phyloP scores from a whole-genome alignment of 2,797 vertebrate species.

The Micropoecilia bifurca region DNA sequence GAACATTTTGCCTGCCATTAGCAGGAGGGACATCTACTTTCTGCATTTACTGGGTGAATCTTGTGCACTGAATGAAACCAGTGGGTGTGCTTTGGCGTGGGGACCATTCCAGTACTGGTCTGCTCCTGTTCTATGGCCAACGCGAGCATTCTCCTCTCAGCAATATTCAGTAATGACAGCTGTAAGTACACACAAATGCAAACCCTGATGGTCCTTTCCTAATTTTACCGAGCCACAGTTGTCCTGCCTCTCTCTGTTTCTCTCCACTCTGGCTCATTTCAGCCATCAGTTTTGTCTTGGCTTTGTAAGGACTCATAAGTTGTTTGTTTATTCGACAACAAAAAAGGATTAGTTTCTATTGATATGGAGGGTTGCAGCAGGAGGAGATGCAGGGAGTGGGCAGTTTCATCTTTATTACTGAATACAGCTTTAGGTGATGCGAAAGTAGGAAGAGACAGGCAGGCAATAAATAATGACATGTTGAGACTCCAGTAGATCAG shows the following conservation, averaged over 20 bases:
- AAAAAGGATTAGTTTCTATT: slow-evolving; percentile 40
- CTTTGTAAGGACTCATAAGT: slow-evolving; percentile 37
- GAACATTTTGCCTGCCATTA: slow-evolving; percentile 48
- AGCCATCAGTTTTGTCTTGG: slow-evolving; percentile 22
- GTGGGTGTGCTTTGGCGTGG: slow-evolving; percentile 56
- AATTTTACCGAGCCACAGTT: slow-evolving; percentile 36
- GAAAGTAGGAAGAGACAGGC: slow-evolving; percentile 22
- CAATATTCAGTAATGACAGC: slow-evolving; percentile 76
- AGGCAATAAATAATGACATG: slow-evolving; percentile 58
- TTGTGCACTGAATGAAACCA: slow-evolving; percentile 55
- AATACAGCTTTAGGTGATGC: slow-evolving; percentile 40
- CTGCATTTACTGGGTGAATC: slow-evolving; percentile 34
- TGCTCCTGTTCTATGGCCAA: slow-evolving; percentile 68
- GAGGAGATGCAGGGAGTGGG: slow-evolving; percentile 14
- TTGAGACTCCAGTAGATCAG: slow-evolving; percentile 25
- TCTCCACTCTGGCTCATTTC: slow-evolving; percentile 32
- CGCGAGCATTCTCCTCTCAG: slow-evolving; percentile 69
- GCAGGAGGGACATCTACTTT: slow-evolving; percentile 16
- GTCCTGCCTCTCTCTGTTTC: slow-evolving; percentile 6
- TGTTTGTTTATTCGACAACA: slow-evolving; percentile 58
- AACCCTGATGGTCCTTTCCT: slow-evolving; percentile 66
- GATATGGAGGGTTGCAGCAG: slow-evolving; percentile 14
- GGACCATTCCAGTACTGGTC: slow-evolving; percentile 70
- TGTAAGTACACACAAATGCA: slow-evolving; percentile 68
- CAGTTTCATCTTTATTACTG: slow-evolving; percentile 57